Evolutionary conservation across 2,888 invertebrate species (phyloP), one percentile per base, ranked within the genome.

Genomic region (Xestobium rufovillosum): DNA sequence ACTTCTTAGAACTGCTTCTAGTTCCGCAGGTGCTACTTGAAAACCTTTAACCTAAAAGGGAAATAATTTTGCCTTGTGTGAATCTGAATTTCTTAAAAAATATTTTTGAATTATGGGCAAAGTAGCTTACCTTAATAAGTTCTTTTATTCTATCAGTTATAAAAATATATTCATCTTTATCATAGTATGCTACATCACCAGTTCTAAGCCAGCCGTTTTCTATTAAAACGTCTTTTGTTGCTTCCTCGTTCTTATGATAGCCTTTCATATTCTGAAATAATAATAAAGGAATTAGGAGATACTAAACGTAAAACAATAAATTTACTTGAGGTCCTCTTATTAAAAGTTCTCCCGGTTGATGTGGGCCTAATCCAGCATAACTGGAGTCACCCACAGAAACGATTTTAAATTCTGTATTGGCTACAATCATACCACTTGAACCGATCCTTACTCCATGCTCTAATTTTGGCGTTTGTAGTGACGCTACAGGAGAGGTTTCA

Each of bases 21-120:
- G 61, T 62, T 92, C 92, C 1, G 91, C 90, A 12, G 92, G 92
- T 6, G 91, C 78, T 4, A 92, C 90, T 76, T 89, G 76, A 53
- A 69, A 76, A 2, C 70, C 78, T 61, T 75, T 78, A n/a, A 63
- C 64, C 50, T 90, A n/a, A n/a, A n/a, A n/a, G n/a, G n/a, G n/a
- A n/a, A n/a, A n/a, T n/a, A n/a, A n/a, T n/a, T n/a, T n/a, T n/a
- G n/a, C n/a, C n/a, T n/a, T n/a, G n/a, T n/a, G n/a, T n/a, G n/a
- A n/a, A n/a, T n/a, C n/a, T n/a, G n/a, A n/a, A n/a, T n/a, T n/a
- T n/a, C n/a, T n/a, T n/a, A n/a, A n/a, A n/a, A n/a, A n/a, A n/a
- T n/a, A n/a, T n/a, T n/a, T n/a, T n/a, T n/a, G n/a, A n/a, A n/a
- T n/a, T n/a, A n/a, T n/a, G n/a, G n/a, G n/a, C n/a, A n/a, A n/a